These are phyloP conservation scores for Drosophila limbata DNA, from an alignment of 2,888 invertebrate species.

Conservation along the genomic window DNA sequence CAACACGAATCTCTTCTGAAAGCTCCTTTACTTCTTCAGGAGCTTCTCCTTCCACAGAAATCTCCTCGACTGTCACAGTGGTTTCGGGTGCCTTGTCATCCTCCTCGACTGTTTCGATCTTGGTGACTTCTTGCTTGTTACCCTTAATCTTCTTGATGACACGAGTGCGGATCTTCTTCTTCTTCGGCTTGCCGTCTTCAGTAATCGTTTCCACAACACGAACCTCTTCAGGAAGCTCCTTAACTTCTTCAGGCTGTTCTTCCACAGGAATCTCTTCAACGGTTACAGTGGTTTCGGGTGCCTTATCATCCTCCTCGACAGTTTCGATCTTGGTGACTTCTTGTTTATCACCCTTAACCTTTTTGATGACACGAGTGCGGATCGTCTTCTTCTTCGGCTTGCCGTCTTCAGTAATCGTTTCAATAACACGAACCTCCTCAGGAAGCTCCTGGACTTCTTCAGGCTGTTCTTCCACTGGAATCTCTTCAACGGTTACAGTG, in stretches of 20 bases:
- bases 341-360: slow-evolving; percentile 52
- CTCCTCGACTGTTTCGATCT: slow-evolving; percentile 54
- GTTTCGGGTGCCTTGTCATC: slow-evolving; percentile 50
- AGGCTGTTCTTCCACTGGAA: too few relatives aligned
- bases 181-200: slow-evolving; percentile 47
- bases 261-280: slow-evolving; percentile 45
- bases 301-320: slow-evolving; percentile 50
- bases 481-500: too few relatives aligned
- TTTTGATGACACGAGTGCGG: slow-evolving; percentile 51
- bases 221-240: slow-evolving; percentile 49
- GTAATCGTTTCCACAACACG: slow-evolving; percentile 39
- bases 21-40: slow-evolving; percentile 40
- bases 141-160: slow-evolving; percentile 53
- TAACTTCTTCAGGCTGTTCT: too few relatives aligned
- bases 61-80: slow-evolving; percentile 46
- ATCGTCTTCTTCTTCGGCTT: too few relatives aligned
- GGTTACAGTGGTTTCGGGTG: slow-evolving; percentile 48
- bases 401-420: too few relatives aligned
- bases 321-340: slow-evolving; percentile 55
- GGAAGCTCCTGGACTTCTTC: too few relatives aligned
- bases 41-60: slow-evolving; percentile 38
- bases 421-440: too few relatives aligned
- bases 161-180: slow-evolving; percentile 50
- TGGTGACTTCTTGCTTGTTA: slow-evolving; percentile 51
- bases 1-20: slow-evolving; percentile 44